Conservation (phyloP, 2,888 invertebrate genomes). For the Microctonus aethiopoides region DNA sequence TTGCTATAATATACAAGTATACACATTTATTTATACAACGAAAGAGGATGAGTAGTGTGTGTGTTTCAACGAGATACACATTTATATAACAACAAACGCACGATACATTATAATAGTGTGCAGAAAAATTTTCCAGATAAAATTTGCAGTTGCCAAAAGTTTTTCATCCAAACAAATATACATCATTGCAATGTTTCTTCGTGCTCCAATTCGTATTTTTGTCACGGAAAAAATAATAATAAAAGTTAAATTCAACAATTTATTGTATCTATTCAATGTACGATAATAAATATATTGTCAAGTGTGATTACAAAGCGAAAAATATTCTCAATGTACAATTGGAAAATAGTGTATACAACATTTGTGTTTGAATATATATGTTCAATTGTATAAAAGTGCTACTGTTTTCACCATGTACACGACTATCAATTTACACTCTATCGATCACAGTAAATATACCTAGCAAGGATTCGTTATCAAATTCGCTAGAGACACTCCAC, state of each 20-base stretch:
- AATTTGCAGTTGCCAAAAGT: background rate
- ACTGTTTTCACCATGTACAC: background rate
- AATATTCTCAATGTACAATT: background rate
- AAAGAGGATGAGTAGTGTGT: background rate
- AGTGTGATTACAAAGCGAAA: background rate
- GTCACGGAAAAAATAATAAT: background rate
- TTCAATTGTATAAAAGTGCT: background rate
- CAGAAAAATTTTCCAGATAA: background rate
- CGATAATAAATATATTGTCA: background rate
- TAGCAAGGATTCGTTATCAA: constrained; percentile 25
- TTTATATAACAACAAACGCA: background rate
- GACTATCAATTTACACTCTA: constrained; percentile 21
- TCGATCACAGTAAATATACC: constrained; percentile 11
- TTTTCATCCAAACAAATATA: background rate
- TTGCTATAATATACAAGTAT: background rate
- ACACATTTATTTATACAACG: too few relatives aligned
- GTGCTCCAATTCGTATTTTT: background rate
- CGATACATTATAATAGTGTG: background rate
- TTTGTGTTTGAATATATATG: background rate
- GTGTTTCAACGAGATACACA: background rate
- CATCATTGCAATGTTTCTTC: background rate
- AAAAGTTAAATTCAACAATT: background rate
- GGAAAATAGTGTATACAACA: too few relatives aligned
- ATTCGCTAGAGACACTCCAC: constrained; percentile 16
- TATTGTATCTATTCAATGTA: constrained; percentile 3